phyloP scores from a whole-genome alignment of 2,113 vertebrate species.

The Empidonax alnorum region DNA sequence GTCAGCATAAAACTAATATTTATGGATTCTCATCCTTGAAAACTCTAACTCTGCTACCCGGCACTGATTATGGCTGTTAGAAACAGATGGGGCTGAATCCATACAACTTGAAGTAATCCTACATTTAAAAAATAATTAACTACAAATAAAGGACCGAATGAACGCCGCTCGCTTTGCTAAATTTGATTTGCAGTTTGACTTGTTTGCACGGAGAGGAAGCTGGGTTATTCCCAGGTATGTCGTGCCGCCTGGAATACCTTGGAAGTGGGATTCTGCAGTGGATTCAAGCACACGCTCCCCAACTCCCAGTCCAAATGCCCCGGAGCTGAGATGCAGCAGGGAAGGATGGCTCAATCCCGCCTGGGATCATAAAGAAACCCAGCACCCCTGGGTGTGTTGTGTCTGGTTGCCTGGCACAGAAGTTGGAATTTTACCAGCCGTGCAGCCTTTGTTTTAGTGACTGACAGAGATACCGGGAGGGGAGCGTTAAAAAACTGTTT shows the following conservation, averaged over 20 bases:
- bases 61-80: slow-evolving; percentile 21
- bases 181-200: background rate
- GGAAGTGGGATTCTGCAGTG: background rate
- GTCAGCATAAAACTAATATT: slow-evolving; percentile 56
- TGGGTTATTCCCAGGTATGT: accelerated
- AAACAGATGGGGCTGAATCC: slow-evolving; percentile 43
- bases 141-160: slow-evolving; percentile 34
- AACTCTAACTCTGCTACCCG: slow-evolving; percentile 13
- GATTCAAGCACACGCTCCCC: background rate
- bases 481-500: background rate
- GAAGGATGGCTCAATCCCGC: accelerated
- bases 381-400: background rate
- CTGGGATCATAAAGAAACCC: background rate
- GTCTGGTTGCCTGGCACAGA: background rate
- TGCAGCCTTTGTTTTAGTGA: background rate
- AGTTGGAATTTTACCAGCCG: background rate
- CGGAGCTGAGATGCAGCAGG: background rate
- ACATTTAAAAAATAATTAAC: slow-evolving; percentile 57
- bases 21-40: slow-evolving; percentile 53
- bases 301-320: background rate
- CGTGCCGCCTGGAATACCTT: background rate
- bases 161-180: background rate
- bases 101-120: slow-evolving; percentile 27
- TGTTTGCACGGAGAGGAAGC: background rate
- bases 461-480: background rate